Percentiles rank a stretch among this genome's conserved stretches.
Evolutionary conservation across 2,113 vertebrate species (phyloP).

Genomic region (Nyctereutes procyonoides): DNA sequence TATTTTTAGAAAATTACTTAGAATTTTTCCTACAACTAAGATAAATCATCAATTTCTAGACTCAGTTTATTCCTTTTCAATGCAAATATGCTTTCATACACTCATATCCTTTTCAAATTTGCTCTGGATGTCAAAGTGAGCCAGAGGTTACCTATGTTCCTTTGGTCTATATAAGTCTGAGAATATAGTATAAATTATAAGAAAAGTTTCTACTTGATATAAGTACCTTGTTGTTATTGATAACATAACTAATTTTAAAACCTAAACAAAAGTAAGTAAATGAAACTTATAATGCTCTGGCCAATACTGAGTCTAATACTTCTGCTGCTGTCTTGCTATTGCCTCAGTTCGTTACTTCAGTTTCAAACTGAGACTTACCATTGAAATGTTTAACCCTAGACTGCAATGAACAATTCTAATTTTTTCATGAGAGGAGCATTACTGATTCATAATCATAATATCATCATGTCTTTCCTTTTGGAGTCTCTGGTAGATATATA

Average conservation of each 20-base stretch:
- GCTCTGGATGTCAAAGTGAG: background rate
- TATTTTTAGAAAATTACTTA: background rate
- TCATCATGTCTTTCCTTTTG: background rate
- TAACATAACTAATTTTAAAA: background rate
- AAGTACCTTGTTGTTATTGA: background rate
- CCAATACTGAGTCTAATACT: background rate
- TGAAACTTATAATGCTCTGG: background rate
- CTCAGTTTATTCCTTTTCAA: background rate
- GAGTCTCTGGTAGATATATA: background rate
- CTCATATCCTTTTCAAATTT: background rate
- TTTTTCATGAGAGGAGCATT: background rate
- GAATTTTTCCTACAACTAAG: background rate
- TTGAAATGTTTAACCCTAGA: background rate
- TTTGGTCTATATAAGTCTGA: background rate
- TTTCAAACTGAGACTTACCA: background rate
- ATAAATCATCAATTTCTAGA: background rate
- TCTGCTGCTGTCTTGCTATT: background rate
- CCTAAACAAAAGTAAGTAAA: background rate
- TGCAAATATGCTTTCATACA: background rate
- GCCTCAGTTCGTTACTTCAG: background rate
- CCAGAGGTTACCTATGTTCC: background rate
- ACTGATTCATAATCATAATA: background rate
- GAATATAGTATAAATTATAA: background rate
- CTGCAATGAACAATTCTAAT: background rate
- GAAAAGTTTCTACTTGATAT: background rate